Percentiles rank a stretch among this genome's conserved stretches.
phyloP scores from a whole-genome alignment of 2,888 invertebrate genomes.

The Himalopsyche tibetana region DNA sequence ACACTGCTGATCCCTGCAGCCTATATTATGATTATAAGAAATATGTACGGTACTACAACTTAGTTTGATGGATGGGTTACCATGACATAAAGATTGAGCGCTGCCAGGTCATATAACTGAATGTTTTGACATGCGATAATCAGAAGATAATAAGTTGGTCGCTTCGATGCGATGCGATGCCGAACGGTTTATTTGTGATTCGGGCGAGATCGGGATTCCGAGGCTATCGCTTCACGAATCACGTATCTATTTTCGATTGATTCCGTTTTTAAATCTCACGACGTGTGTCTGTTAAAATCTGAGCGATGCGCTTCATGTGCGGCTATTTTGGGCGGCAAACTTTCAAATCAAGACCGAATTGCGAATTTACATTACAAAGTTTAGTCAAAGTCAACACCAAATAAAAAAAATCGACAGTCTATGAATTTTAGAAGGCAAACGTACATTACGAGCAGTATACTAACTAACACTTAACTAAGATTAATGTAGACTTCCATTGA shows the following conservation, averaged over 20 bases:
- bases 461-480: no score
- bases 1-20: no score
- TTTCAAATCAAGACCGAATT: slow-evolving; percentile 44
- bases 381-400: no score
- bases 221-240: slow-evolving; percentile 36
- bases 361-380: no score
- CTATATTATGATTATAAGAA: no score
- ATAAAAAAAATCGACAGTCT: no score
- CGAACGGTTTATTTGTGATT: slow-evolving; percentile 57
- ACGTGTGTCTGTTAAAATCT: slow-evolving; percentile 33
- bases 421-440: no score
- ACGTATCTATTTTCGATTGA: slow-evolving; percentile 53
- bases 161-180: slow-evolving; percentile 57
- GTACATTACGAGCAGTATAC: no score
- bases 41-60: no score
- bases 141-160: slow-evolving; percentile 77
- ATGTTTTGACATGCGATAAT: slow-evolving; percentile 80
- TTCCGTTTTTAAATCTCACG: slow-evolving; percentile 56
- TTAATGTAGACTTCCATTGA: no score
- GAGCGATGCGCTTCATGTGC: slow-evolving; percentile 42
- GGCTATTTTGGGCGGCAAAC: slow-evolving; percentile 49
- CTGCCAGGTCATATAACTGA: slow-evolving; percentile 67
- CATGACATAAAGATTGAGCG: slow-evolving; percentile 63
- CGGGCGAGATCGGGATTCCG: slow-evolving; percentile 55
- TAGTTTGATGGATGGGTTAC: neutral